Evolutionary conservation across 2,113 vertebrate genomes (phyloP).

Genomic region (Ranitomeya imitator): DNA sequence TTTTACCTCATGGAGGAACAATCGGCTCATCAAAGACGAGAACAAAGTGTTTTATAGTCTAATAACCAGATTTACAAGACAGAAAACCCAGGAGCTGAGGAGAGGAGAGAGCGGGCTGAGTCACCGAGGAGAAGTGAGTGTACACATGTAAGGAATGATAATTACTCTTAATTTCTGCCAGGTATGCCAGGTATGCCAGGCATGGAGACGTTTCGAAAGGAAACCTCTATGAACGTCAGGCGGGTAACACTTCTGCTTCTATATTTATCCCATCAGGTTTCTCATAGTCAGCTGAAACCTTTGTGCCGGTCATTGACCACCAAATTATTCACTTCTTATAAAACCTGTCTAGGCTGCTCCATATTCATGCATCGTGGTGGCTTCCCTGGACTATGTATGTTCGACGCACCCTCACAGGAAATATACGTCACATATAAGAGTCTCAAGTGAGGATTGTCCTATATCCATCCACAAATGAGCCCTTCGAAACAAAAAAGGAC

Average conservation of each 20-base stretch:
- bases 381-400: no score
- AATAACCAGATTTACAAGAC: not conserved
- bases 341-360: no score
- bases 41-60: not conserved
- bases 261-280: not conserved
- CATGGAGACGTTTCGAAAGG: no score
- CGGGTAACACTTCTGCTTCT: not conserved
- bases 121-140: not conserved
- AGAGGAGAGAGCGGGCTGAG: not conserved
- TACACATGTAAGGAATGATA: slow-evolving; percentile 10
- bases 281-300: not conserved
- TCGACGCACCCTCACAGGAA: no score
- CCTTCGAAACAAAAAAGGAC: no score
- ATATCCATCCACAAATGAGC: no score
- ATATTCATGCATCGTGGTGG: no score
- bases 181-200: not conserved
- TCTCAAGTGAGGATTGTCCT: no score
- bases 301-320: not conserved
- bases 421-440: no score
- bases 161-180: not conserved
- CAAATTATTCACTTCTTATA: not conserved
- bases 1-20: not conserved
- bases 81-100: not conserved
- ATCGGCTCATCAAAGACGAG: not conserved
- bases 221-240: not conserved